Evolutionary conservation across 92 coral and sea anemone species (phyloP).

Genomic region (Heliopora coerulea): DNA sequence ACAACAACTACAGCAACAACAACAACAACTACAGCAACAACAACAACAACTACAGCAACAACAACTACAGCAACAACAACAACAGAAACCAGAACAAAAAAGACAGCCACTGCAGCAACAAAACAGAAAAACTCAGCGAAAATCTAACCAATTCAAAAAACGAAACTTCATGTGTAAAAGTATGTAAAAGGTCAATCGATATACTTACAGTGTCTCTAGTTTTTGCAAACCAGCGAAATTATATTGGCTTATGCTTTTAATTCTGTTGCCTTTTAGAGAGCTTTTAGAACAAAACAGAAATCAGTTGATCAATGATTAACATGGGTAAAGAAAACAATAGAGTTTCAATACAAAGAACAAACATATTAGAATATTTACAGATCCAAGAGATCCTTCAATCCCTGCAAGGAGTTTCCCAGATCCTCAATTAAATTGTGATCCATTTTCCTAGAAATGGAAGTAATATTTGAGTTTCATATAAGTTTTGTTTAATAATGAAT

Average conservation of each 20-base stretch:
- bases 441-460: conserved; percentile 49
- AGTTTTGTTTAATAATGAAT: too few species aligned
- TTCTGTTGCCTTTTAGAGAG: conserved; percentile 66
- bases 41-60: background rate
- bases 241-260: conserved; percentile 55
- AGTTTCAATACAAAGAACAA: background rate
- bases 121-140: too few species aligned
- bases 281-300: conserved; percentile 35
- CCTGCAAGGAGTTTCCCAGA: conserved; percentile 59
- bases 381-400: conserved; percentile 54
- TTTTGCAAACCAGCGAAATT: conserved; percentile 61
- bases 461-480: background rate
- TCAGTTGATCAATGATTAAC: too few species aligned
- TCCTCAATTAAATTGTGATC: conserved; percentile 53
- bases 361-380: conserved; percentile 51
- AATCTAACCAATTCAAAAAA: too few species aligned
- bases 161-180: too few species aligned
- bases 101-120: too few species aligned
- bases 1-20: background rate
- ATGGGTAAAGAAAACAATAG: too few species aligned
- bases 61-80: too few species aligned
- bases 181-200: background rate
- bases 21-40: background rate
- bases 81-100: too few species aligned
- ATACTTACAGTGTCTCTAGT: conserved; percentile 73